These are phyloP conservation scores for Chelon labrosus DNA, from an alignment of 2,797 vertebrate genomes.

Conservation along the genomic window DNA sequence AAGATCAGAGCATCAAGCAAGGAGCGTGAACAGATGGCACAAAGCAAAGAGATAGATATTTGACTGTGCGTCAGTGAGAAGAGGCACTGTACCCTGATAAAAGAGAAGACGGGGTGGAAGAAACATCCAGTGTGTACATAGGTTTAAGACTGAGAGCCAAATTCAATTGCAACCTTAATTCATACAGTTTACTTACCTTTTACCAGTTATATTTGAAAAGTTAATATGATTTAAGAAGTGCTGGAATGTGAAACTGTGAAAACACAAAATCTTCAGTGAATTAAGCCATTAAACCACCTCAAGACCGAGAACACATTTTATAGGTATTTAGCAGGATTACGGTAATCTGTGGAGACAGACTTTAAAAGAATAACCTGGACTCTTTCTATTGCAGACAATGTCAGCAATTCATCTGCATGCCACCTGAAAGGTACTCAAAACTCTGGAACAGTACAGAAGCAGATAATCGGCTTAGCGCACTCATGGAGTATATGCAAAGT, in stretches of 20 bases:
- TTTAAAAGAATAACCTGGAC: conserved; percentile 29
- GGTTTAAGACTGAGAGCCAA: not conserved
- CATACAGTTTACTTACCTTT: not conserved
- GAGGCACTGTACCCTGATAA: conserved; percentile 6
- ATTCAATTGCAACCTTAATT: not conserved
- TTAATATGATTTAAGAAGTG: not conserved
- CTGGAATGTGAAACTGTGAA: conserved; percentile 2
- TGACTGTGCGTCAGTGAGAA: conserved; percentile 32
- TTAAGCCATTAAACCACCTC: conserved; percentile 20
- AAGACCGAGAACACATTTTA: conserved; percentile 30
- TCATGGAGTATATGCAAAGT: conserved; percentile 25
- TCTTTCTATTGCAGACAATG: not conserved
- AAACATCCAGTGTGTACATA: conserved; percentile 1
- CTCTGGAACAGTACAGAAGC: not conserved
- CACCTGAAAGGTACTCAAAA: conserved; percentile 5
- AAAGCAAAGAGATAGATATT: conserved; percentile 31
- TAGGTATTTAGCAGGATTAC: conserved; percentile 48
- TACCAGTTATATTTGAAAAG: not conserved
- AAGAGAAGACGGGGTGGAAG: not conserved
- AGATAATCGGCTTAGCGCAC: not conserved
- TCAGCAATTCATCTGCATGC: not conserved
- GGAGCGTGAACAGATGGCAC: conserved; percentile 56
- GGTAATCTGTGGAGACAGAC: conserved; percentile 10
- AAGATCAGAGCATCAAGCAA: conserved; percentile 30
- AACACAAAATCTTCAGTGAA: conserved; percentile 22